Conservation (phyloP, 1,140 invertebrate species). For the Euschistus heros region DNA sequence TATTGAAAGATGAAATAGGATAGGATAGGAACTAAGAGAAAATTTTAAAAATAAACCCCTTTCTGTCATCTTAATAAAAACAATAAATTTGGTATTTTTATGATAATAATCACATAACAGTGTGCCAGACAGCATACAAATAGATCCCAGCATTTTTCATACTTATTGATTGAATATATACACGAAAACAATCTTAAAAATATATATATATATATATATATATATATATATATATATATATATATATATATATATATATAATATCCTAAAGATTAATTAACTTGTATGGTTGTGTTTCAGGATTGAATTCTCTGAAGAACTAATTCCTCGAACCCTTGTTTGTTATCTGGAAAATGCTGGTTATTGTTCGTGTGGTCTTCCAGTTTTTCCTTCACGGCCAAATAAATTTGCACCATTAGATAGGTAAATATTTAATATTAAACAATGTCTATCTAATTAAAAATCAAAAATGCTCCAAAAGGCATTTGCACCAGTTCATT, state of each 20-base stretch:
- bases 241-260: neutral
- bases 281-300: neutral
- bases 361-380: neutral
- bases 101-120: no score
- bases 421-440: neutral
- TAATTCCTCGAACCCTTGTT: neutral
- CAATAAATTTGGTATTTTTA: no score
- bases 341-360: slow-evolving; percentile 1
- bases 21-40: no score
- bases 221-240: neutral
- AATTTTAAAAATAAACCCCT: no score
- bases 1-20: no score
- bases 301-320: neutral
- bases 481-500: no score
- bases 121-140: no score
- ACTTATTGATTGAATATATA: neutral
- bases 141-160: neutral
- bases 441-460: neutral
- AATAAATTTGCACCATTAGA: neutral
- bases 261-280: neutral
- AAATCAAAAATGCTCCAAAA: no score
- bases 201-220: slow-evolving; percentile 1
- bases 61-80: no score
- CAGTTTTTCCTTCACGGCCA: neutral
- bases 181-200: no score